Evolutionary conservation across 2,888 invertebrate genomes (phyloP), one percentile per base, ranked within the genome.

Genomic region (Yponomeuta malinellus): DNA sequence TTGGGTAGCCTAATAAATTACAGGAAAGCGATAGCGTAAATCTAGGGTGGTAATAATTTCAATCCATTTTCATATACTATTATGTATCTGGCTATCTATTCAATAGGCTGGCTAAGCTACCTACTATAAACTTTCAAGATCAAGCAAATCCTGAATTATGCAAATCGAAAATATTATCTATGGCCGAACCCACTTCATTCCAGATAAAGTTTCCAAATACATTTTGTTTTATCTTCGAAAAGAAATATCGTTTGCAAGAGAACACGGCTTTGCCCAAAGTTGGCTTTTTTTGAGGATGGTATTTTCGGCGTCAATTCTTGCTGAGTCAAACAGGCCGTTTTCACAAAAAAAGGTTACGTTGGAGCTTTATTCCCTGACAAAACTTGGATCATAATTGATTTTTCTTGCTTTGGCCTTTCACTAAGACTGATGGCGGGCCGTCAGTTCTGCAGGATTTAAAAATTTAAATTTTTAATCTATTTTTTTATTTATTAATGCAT

Each of bases 161-260:
- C 65, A 65, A 65, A 65, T 65, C 65, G 65, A 65, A 29, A 65
- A 31, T 10, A 65, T 64, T 10, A 64, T 64, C 29, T 64, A 65
- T 33, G 65, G 10, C 29, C 33, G 10, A 33, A 65, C 65, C 65
- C 29, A 31, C 33, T 65, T 65, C 65, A 31, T 65, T 12, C 52
- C 52, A 12, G 52, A 1, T 59, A 59, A 59, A 59, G 52, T 59
- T 59, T 59, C 52, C 15, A 59, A 59, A 59, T 59, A 59, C 52
- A 59, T 59, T 59, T 59, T 59, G 52, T 59, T 59, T 59, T 59
- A 59, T 59, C 52, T 59, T 59, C 15, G 52, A 59, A 59, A 59
- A 59, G 52, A 59, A 59, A 59, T 59, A 59, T 59, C 52, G 52
- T 59, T 59, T 59, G 52, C 52, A 59, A 15, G 52, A 12, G 52